Conservation (phyloP, 2,888 invertebrate species). For the Cataglyphis cursor region DNA sequence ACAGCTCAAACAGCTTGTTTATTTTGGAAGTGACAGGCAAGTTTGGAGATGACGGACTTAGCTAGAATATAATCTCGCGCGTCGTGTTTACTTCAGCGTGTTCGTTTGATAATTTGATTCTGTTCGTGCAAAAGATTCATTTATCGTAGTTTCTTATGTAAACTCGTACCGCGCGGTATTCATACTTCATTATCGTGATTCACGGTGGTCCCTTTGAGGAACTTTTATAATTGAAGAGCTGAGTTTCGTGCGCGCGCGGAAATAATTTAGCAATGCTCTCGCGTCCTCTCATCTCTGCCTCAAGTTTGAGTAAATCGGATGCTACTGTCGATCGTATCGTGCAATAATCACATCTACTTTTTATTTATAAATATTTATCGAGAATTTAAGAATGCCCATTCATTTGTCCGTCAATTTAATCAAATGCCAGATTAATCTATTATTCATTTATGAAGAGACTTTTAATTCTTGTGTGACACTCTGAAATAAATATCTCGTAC, state of each 20-base stretch:
- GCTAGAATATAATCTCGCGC: neutral
- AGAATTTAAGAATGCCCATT: too few relatives aligned
- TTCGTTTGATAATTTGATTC: slow-evolving; percentile 4
- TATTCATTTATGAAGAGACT: neutral
- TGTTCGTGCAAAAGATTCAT: neutral
- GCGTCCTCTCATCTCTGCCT: neutral
- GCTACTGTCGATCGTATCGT: neutral
- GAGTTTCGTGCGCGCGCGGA: neutral
- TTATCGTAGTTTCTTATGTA: slow-evolving; percentile 40
- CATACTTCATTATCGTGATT: slow-evolving; percentile 34
- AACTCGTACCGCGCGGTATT: slow-evolving; percentile 1
- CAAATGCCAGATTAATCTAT: neutral
- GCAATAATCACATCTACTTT: neutral
- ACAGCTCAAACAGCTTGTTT: slow-evolving; percentile 4
- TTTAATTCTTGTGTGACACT: neutral
- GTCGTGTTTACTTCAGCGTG: neutral
- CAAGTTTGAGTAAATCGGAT: neutral
- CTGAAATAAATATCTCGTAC: neutral
- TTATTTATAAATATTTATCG: slow-evolving; percentile 16
- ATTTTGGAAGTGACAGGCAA: slow-evolving; percentile 32
- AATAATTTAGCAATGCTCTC: slow-evolving; percentile 11
- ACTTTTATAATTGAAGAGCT: neutral
- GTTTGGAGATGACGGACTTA: slow-evolving; percentile 25
- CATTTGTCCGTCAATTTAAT: neutral
- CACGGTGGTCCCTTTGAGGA: slow-evolving; percentile 18